Percentiles rank a stretch among this genome's conserved stretches.
Conservation (phyloP, 2,113 vertebrate genomes). For the Xenopus laevis region DNA sequence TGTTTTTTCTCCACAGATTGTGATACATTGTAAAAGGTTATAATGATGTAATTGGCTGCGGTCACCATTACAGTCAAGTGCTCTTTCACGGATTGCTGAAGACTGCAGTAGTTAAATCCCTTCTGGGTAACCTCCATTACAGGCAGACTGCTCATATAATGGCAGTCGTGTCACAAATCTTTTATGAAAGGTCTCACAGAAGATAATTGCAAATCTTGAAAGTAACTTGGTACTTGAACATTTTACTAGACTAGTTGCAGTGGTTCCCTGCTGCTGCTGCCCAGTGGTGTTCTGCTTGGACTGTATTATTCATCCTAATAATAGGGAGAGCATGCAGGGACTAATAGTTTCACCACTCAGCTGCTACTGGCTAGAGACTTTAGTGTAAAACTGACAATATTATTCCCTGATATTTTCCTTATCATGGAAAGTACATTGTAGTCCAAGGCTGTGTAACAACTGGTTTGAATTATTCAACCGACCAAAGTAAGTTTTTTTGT, state of each 20-base stretch:
- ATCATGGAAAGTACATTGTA: no score
- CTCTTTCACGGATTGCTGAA: constrained; percentile 1
- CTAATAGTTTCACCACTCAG: no score
- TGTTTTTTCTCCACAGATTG: not conserved
- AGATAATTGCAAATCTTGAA: not conserved
- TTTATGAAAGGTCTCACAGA: not conserved
- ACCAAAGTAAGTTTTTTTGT: no score
- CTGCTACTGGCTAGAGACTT: no score
- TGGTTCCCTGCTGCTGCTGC: not conserved
- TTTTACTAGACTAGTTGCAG: no score
- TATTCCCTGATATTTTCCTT: no score
- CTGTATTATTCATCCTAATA: not conserved
- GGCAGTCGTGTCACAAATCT: not conserved
- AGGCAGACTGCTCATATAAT: not conserved
- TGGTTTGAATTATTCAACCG: no score
- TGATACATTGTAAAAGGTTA: not conserved
- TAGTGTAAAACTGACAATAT: no score
- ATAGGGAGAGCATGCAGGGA: no score
- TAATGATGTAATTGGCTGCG: not conserved
- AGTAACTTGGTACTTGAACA: not conserved
- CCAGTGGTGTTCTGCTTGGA: not conserved
- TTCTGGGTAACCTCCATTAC: not conserved
- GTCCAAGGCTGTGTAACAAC: no score
- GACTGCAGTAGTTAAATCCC: not conserved
- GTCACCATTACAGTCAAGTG: not conserved